Conservation (phyloP, 1,140 invertebrate species). For the Drosophila pallidifrons region DNA sequence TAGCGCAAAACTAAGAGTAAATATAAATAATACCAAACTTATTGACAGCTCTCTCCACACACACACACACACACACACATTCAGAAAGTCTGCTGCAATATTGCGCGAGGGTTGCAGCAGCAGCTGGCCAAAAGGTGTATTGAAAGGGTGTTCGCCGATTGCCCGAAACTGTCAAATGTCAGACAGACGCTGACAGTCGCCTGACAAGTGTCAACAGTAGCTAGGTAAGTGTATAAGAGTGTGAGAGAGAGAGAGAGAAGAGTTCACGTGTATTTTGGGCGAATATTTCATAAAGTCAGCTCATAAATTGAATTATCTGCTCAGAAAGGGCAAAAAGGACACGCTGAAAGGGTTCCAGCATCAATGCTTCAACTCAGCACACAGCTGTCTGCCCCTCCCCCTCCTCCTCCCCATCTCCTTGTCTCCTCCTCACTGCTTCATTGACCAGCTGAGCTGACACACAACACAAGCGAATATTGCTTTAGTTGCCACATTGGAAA, state of each 20-base stretch:
- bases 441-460: slow-evolving; percentile 40
- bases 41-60: slow-evolving; percentile 62
- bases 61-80: neutral
- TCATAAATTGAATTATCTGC: slow-evolving; percentile 61
- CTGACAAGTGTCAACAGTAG: slow-evolving; percentile 80
- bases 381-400: neutral
- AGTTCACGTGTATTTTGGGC: slow-evolving; percentile 49
- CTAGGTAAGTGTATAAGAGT: slow-evolving; percentile 31
- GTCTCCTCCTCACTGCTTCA: no score
- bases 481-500: slow-evolving; percentile 8
- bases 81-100: slow-evolving; percentile 61
- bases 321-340: slow-evolving; percentile 50
- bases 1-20: slow-evolving; percentile 45
- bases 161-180: slow-evolving; percentile 74
- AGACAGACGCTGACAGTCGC: slow-evolving; percentile 65
- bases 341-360: slow-evolving; percentile 42
- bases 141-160: slow-evolving; percentile 55
- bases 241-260: slow-evolving; percentile 10
- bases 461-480: neutral
- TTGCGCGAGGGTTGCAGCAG: slow-evolving; percentile 50
- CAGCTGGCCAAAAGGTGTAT: slow-evolving; percentile 44
- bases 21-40: slow-evolving; percentile 61
- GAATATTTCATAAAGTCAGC: slow-evolving; percentile 58
- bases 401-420: neutral
- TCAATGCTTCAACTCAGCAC: slow-evolving; percentile 38